Percentiles rank a stretch among this genome's conserved stretches.
These are phyloP conservation scores for Listronotus bonariensis DNA, from an alignment of 1,140 invertebrate species.

Conservation along the genomic window DNA sequence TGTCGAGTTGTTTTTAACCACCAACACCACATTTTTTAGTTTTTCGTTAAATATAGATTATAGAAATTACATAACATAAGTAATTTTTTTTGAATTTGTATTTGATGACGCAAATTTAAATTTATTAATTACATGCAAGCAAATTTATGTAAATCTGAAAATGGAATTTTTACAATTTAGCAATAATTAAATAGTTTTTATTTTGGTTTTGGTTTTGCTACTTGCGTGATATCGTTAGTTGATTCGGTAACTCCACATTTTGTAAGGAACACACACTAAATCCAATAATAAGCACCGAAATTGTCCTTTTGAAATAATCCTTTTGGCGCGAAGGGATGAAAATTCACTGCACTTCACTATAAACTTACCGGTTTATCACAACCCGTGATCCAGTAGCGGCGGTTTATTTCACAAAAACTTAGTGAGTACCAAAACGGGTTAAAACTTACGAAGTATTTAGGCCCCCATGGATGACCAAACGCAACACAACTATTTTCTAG, in stretches of 20 bases:
- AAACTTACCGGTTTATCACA: constrained; percentile 40
- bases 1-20: constrained; percentile 1
- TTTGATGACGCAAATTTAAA: too few species aligned
- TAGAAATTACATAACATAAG: background rate
- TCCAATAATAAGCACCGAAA: background rate
- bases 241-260: background rate
- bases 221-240: constrained; percentile 3
- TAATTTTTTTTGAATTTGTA: too few species aligned
- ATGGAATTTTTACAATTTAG: too few species aligned
- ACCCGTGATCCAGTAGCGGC: constrained; percentile 20
- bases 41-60: background rate
- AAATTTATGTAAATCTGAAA: too few species aligned
- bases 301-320: constrained; percentile 13
- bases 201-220: background rate
- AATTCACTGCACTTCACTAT: constrained; percentile 44
- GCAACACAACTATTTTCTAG: constrained; percentile 20
- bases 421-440: constrained; percentile 6
- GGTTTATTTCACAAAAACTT: constrained; percentile 11
- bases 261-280: background rate
- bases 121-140: too few species aligned
- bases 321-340: constrained; percentile 1
- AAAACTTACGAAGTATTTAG: constrained; percentile 48
- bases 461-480: constrained; percentile 53
- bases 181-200: too few species aligned
- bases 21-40: background rate